These are phyloP conservation scores for Epinephelus lanceolatus DNA, from an alignment of 2,113 vertebrate genomes.

Conservation along the genomic window DNA sequence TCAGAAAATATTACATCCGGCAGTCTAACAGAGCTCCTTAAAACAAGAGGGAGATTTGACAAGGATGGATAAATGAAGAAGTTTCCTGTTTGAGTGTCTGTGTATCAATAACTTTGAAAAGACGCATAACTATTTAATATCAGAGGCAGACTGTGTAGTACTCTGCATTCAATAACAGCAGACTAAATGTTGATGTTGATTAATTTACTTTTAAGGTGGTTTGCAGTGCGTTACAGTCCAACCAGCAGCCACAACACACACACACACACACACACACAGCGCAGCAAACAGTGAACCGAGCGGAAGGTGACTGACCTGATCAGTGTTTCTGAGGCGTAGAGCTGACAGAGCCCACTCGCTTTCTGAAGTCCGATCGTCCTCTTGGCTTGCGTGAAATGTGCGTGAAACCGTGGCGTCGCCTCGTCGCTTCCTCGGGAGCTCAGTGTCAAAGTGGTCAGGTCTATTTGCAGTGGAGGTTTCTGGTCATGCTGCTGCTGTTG, in stretches of 20 bases:
- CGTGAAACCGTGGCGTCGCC: not conserved
- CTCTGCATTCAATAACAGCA: not conserved
- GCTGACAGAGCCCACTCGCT: not conserved
- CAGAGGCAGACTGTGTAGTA: not conserved
- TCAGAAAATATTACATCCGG: not conserved
- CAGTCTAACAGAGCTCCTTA: not conserved
- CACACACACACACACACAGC: not conserved
- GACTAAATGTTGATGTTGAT: not conserved
- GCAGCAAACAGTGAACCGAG: not conserved
- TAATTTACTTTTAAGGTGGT: not conserved
- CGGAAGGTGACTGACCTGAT: constrained; percentile 72
- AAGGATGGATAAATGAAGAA: not conserved
- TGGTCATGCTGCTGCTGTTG: constrained; percentile 33
- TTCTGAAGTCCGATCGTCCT: not conserved
- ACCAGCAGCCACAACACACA: constrained; percentile 10
- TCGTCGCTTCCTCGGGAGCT: constrained; percentile 17
- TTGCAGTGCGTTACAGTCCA: not conserved
- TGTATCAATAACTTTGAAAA: not conserved
- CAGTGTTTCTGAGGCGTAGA: constrained; percentile 18
- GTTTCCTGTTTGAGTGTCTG: not conserved
- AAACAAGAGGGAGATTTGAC: not conserved
- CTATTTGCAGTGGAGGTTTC: constrained; percentile 24
- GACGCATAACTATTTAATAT: not conserved
- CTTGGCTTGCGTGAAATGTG: too few relatives aligned
- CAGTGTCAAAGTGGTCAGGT: constrained; percentile 25